A percentile compares a stretch with the other conserved stretches of the same genome.
These are phyloP conservation scores for Nymphalis polychloros DNA, from an alignment of 2,888 invertebrate species.

Conservation along the genomic window DNA sequence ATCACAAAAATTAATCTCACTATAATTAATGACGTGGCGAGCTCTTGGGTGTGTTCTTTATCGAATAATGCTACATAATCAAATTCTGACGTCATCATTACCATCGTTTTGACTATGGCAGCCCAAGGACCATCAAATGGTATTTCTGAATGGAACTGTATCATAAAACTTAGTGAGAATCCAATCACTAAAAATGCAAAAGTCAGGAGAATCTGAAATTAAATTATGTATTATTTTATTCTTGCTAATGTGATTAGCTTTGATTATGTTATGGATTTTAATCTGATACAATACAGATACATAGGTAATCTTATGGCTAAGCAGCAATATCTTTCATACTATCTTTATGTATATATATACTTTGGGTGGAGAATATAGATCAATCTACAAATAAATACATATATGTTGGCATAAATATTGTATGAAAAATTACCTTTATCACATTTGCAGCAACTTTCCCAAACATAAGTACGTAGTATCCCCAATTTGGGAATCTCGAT, in stretches of 20 bases:
- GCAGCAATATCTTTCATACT: no score
- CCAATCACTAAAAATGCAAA: conserved; percentile 78
- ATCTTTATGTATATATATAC: no score
- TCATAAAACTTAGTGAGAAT: conserved; percentile 80
- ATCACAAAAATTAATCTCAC: conserved; percentile 77
- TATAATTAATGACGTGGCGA: conserved; percentile 66
- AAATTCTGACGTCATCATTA: conserved; percentile 84
- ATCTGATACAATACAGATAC: no score
- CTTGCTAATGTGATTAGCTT: no score
- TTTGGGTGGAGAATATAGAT: no score
- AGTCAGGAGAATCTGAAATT: conserved; percentile 74
- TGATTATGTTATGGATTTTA: no score
- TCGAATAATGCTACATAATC: conserved; percentile 78
- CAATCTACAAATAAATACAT: no score
- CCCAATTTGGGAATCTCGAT: conserved; percentile 81
- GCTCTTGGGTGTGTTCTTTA: conserved; percentile 62
- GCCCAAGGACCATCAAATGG: conserved; percentile 79
- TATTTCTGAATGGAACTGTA: conserved; percentile 75
- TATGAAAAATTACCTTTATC: conserved; percentile 65
- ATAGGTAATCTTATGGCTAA: no score
- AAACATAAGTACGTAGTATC: conserved; percentile 83
- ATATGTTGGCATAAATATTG: not conserved
- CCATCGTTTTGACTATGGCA: conserved; percentile 79
- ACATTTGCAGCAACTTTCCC: conserved; percentile 82
- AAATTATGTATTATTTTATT: not conserved